Evolutionary conservation across 2,113 vertebrate species (phyloP).

Genomic region (Saguinus imperator): DNA sequence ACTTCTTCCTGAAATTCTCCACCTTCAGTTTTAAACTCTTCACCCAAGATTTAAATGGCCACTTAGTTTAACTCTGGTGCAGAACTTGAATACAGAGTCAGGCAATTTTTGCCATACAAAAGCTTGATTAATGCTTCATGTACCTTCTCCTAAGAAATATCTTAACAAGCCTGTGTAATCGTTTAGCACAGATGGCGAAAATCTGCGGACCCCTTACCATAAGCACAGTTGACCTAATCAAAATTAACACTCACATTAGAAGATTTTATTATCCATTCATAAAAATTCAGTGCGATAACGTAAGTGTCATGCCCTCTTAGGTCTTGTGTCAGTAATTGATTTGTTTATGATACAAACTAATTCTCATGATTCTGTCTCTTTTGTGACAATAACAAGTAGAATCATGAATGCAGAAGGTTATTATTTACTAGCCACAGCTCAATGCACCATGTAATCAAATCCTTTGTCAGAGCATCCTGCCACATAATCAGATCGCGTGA

Average conservation of each 20-base stretch:
- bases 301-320: constrained; percentile 8
- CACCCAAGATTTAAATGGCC: not conserved
- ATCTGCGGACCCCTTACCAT: not conserved
- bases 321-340: constrained; percentile 71
- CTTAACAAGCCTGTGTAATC: not conserved
- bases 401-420: constrained; percentile 72
- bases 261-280: constrained; percentile 40
- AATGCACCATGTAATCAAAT: constrained; percentile 84
- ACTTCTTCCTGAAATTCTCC: not conserved
- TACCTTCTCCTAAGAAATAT: not conserved
- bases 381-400: constrained; percentile 75
- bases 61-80: not conserved
- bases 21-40: not conserved
- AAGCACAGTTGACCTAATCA: not conserved
- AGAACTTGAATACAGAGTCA: not conserved
- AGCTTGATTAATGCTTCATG: not conserved
- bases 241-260: constrained; percentile 38
- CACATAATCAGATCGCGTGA: constrained; percentile 83
- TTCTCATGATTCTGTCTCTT: constrained; percentile 76
- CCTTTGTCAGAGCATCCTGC: constrained; percentile 82
- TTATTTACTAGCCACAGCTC: constrained; percentile 83
- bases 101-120: not conserved
- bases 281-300: constrained; percentile 51
- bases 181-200: constrained; percentile 7
- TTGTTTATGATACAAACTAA: constrained; percentile 75